phyloP scores from a whole-genome alignment of 1,140 invertebrate species.

The Micrasema minimum region DNA sequence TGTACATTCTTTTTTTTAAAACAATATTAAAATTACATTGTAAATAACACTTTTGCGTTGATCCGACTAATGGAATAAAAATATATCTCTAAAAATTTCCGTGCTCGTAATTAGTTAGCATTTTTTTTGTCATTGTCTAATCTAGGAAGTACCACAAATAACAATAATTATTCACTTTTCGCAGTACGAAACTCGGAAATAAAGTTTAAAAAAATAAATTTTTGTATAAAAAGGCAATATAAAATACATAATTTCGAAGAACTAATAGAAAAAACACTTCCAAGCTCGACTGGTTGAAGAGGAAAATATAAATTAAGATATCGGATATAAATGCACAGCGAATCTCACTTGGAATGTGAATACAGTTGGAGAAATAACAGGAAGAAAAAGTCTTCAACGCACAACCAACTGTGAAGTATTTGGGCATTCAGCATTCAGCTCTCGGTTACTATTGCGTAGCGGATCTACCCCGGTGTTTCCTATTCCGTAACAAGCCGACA shows the following conservation, averaged over 20 bases:
- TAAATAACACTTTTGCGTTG: slow-evolving; percentile 3
- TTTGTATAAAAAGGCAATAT: slow-evolving; percentile 51
- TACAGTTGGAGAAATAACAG: background rate
- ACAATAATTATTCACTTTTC: slow-evolving; percentile 43
- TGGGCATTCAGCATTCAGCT: slow-evolving; percentile 3
- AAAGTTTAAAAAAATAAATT: slow-evolving; percentile 52
- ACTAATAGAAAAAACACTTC: slow-evolving; percentile 42
- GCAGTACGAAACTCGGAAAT: slow-evolving; percentile 39
- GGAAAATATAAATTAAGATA: slow-evolving; percentile 28
- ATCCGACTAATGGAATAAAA: slow-evolving; percentile 35
- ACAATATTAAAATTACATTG: too few relatives aligned
- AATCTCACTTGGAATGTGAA: slow-evolving; percentile 47
- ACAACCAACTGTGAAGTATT: slow-evolving; percentile 50
- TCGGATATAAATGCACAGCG: slow-evolving; percentile 20
- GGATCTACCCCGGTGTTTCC: slow-evolving; percentile 21
- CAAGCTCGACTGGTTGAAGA: slow-evolving; percentile 47
- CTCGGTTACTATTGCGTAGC: background rate
- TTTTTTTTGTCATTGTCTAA: slow-evolving; percentile 24
- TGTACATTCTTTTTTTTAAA: too few relatives aligned
- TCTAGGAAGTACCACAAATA: slow-evolving; percentile 49
- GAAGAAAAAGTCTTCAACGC: slow-evolving; percentile 40
- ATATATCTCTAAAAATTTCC: slow-evolving; percentile 36
- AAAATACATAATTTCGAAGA: slow-evolving; percentile 41
- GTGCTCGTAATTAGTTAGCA: background rate
- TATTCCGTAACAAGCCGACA: background rate